phyloP scores from a whole-genome alignment of 2,888 invertebrate genomes.

The Agrotis segetum region DNA sequence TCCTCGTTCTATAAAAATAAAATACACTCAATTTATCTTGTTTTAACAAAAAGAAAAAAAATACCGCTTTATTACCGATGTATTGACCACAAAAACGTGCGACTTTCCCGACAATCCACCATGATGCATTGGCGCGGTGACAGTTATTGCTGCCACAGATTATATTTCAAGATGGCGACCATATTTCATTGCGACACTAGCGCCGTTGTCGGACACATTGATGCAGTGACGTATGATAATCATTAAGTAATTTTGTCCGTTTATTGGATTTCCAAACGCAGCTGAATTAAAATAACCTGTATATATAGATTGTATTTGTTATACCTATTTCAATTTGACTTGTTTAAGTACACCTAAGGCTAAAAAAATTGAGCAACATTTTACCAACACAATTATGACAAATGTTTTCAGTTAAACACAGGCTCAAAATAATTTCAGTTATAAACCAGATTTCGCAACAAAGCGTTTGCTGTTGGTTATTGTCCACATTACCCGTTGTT shows the following conservation, averaged over 20 bases:
- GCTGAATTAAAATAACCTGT: too few species aligned
- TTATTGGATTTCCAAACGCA: background rate
- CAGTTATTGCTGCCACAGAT: constrained; percentile 74
- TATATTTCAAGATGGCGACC: constrained; percentile 74
- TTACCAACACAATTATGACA: background rate
- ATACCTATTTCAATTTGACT: background rate
- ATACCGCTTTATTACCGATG: constrained; percentile 50
- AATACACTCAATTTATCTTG: constrained; percentile 39
- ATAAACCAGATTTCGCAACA: constrained; percentile 20
- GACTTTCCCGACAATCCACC: constrained; percentile 42
- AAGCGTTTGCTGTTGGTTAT: constrained; percentile 25
- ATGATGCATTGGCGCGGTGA: constrained; percentile 68
- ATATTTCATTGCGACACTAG: constrained; percentile 59
- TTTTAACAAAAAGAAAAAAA: constrained; percentile 47
- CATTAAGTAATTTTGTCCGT: background rate
- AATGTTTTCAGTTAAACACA: background rate
- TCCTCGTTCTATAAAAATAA: background rate
- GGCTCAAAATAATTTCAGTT: constrained; percentile 17
- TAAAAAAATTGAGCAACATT: background rate
- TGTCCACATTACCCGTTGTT: constrained; percentile 43
- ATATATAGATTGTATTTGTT: background rate
- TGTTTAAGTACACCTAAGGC: too few species aligned
- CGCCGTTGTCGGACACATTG: constrained; percentile 33
- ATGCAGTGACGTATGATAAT: constrained; percentile 3
- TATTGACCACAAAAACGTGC: constrained; percentile 59